phyloP scores from a whole-genome alignment of 1,140 invertebrate species.

The Stegodyphus dumicola region DNA sequence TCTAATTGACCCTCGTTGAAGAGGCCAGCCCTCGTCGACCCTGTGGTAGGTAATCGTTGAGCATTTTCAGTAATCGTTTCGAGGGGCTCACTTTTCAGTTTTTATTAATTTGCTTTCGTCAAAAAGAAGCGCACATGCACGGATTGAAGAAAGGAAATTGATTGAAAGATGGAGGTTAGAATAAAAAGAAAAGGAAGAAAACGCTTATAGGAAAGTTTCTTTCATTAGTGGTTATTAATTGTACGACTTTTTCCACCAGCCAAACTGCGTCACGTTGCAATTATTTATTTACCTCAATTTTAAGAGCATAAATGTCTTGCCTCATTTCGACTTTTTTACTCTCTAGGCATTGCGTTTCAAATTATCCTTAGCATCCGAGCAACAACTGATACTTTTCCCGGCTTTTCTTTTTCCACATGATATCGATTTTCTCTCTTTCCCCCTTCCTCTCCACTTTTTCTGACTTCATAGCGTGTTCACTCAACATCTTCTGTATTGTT shows the following conservation, averaged over 20 bases:
- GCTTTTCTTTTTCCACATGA: no score
- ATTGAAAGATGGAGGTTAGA: slow-evolving; percentile 2
- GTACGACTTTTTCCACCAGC: background rate
- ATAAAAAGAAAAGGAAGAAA: background rate
- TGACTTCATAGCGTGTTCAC: no score
- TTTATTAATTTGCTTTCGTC: slow-evolving; percentile 39
- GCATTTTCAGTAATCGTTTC: slow-evolving; percentile 20
- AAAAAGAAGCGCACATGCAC: background rate
- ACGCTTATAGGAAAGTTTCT: slow-evolving; percentile 18
- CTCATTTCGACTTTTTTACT: no score
- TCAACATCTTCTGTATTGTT: no score
- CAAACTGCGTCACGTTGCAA: slow-evolving; percentile 3
- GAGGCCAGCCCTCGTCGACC: slow-evolving; percentile 13
- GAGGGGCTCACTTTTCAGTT: slow-evolving; percentile 17
- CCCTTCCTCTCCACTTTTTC: no score
- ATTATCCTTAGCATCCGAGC: no score
- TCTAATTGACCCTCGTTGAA: slow-evolving; percentile 49
- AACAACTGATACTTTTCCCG: no score
- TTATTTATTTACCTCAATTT: background rate
- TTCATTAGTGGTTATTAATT: slow-evolving; percentile 39
- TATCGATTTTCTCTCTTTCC: no score
- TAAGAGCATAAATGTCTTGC: no score
- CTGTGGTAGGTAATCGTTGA: slow-evolving; percentile 44
- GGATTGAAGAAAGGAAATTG: slow-evolving; percentile 13
- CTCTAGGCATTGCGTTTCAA: no score